A percentile compares a stretch with the other conserved stretches of the same genome.
phyloP scores from a whole-genome alignment of 2,113 vertebrate species.

The Myrmecobius fasciatus region DNA sequence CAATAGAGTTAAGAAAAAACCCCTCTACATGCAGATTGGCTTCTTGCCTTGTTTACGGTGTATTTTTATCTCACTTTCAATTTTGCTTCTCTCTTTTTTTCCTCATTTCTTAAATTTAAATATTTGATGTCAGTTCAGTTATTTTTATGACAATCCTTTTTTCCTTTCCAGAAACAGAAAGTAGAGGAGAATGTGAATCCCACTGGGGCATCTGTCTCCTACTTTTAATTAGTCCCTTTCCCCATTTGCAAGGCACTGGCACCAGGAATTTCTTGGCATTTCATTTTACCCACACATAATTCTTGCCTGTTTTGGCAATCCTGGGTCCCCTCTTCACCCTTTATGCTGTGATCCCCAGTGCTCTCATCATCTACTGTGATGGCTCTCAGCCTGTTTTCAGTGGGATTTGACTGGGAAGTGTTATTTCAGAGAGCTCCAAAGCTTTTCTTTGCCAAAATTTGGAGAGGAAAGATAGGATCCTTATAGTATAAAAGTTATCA shows the following conservation, averaged over 20 bases:
- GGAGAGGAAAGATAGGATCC: not conserved
- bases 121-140: conserved; percentile 83
- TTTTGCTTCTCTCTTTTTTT: conserved; percentile 43
- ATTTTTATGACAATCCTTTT: conserved; percentile 81
- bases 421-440: not conserved
- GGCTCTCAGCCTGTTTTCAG: not conserved
- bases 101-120: conserved; percentile 75
- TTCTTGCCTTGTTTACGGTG: conserved; percentile 75
- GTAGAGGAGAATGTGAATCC: conserved; percentile 72
- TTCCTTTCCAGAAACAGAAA: conserved; percentile 81
- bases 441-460: not conserved
- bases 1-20: conserved; percentile 51
- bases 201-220: conserved; percentile 78
- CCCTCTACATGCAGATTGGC: conserved; percentile 68
- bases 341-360: not conserved
- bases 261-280: conserved; percentile 41
- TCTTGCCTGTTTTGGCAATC: conserved; percentile 1
- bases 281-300: conserved; percentile 7
- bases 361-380: not conserved
- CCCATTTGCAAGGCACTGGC: conserved; percentile 47
- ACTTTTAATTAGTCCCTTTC: conserved; percentile 76
- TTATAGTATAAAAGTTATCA: conserved; percentile 1
- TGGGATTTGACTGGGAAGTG: not conserved
- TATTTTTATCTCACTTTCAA: conserved; percentile 80
- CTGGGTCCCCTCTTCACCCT: not conserved